phyloP scores from a whole-genome alignment of 2,888 invertebrate species.

The Drosophila maculinotata region DNA sequence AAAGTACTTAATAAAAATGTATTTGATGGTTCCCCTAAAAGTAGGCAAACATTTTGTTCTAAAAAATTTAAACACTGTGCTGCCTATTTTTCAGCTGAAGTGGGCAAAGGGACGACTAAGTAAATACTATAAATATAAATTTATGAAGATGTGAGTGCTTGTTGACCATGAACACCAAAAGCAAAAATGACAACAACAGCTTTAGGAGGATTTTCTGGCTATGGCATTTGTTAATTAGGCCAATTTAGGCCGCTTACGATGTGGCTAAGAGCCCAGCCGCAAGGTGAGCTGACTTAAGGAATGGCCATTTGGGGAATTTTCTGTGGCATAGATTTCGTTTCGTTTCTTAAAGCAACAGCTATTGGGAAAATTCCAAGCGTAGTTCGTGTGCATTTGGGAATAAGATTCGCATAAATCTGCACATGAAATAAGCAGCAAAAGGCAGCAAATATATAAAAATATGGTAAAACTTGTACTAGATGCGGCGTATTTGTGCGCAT shows the following conservation, averaged over 20 bases:
- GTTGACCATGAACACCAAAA: neutral
- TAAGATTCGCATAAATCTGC: slow-evolving; percentile 2
- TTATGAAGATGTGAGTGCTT: slow-evolving; percentile 7
- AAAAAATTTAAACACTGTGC: too few relatives aligned
- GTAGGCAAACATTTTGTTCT: slow-evolving; percentile 15
- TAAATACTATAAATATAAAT: slow-evolving; percentile 19
- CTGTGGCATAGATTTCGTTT: slow-evolving; percentile 1
- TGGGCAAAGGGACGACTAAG: slow-evolving; percentile 4
- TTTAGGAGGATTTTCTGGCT: slow-evolving; percentile 35
- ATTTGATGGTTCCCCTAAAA: neutral
- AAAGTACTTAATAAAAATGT: neutral
- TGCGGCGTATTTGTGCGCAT: slow-evolving; percentile 12
- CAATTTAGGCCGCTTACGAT: slow-evolving; percentile 35
- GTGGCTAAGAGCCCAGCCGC: slow-evolving; percentile 30
- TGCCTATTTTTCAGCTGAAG: slow-evolving; percentile 31
- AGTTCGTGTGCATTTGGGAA: neutral
- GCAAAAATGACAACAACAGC: slow-evolving; percentile 17
- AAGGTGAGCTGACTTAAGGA: slow-evolving; percentile 27
- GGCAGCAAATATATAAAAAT: slow-evolving; percentile 10
- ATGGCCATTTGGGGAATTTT: slow-evolving; percentile 5
- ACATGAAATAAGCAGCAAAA: slow-evolving; percentile 23
- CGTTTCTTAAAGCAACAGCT: slow-evolving; percentile 2
- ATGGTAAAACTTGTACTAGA: slow-evolving; percentile 8
- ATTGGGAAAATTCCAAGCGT: neutral
- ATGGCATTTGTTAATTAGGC: slow-evolving; percentile 69